Evolutionary conservation across 92 coral and sea anemone species (phyloP).

Genomic region (Zoanthus sociatus): DNA sequence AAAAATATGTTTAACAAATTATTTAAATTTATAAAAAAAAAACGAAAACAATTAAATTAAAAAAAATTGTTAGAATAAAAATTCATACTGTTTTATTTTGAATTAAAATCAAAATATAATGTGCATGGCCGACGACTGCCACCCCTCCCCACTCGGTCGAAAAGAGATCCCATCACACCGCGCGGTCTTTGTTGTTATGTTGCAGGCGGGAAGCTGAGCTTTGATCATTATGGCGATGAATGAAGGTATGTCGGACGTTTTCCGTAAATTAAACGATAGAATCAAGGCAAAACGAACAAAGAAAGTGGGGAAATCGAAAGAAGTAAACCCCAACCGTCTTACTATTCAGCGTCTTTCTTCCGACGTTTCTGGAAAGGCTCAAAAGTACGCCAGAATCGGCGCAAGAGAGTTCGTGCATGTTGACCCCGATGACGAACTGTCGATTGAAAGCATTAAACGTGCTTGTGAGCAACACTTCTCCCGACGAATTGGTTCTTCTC

Average conservation of each 20-base stretch:
- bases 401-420: constrained; percentile 4
- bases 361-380: constrained; percentile 13
- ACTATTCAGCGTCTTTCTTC: constrained; percentile 30
- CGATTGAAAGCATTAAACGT: constrained; percentile 45
- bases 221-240: constrained; percentile 27
- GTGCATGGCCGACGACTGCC: constrained; percentile 24
- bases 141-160: constrained; percentile 31
- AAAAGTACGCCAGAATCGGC: constrained; percentile 14
- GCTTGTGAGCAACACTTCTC: constrained; percentile 59
- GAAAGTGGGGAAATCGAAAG: constrained; percentile 24
- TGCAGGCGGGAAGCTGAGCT: constrained; percentile 11
- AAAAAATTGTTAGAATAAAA: constrained; percentile 15
- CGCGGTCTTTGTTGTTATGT: constrained; percentile 19
- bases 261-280: constrained; percentile 18
- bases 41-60: constrained; percentile 9
- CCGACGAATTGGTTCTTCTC: constrained; percentile 28
- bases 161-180: constrained; percentile 31
- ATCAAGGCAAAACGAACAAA: constrained; percentile 31
- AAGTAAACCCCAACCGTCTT: constrained; percentile 26
- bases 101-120: background rate
- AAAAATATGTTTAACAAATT: constrained; percentile 5
- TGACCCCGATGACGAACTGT: constrained; percentile 43
- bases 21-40: background rate
- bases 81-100: constrained; percentile 11
- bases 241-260: constrained; percentile 27